Evolutionary conservation across 2,797 vertebrate species (phyloP).

Genomic region (Myotis findleyi): DNA sequence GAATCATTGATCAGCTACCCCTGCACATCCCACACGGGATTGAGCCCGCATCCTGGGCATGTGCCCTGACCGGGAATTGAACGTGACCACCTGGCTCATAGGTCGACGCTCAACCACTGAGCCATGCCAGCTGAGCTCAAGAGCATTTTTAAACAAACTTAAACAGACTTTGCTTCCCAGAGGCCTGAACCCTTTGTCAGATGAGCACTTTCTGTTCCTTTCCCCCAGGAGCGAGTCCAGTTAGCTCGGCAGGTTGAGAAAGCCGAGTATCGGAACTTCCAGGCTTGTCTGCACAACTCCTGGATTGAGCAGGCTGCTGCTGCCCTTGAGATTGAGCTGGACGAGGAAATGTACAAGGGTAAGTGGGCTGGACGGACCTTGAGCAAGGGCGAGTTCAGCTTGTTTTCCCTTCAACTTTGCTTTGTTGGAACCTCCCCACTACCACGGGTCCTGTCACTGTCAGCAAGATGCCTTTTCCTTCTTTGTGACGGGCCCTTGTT

Average conservation of each 20-base stretch:
- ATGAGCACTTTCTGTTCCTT: conserved; percentile 38
- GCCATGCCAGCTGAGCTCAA: background rate
- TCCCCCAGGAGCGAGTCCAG: conserved; percentile 92
- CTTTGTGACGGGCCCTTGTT: background rate
- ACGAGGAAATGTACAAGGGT: conserved; percentile 95
- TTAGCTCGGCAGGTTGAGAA: conserved; percentile 96
- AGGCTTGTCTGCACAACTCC: conserved; percentile 95
- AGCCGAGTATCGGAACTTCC: conserved; percentile 94
- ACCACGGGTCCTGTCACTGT: background rate
- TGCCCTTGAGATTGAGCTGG: conserved; percentile 95
- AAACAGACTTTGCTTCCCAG: background rate
- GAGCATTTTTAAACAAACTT: background rate
- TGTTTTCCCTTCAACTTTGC: background rate
- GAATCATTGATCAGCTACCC: too few species aligned
- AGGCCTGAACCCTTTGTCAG: background rate
- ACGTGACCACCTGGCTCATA: too few species aligned
- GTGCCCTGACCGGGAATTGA: too few species aligned
- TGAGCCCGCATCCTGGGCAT: too few species aligned
- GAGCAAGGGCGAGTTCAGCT: background rate
- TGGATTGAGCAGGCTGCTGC: conserved; percentile 96
- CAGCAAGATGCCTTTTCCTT: background rate
- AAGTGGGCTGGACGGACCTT: conserved; percentile 52
- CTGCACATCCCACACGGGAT: too few species aligned
- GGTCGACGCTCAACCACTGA: too few species aligned
- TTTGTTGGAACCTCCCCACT: background rate